Conservation (phyloP, 2,888 invertebrate genomes). For the Drosophila paracracens region DNA sequence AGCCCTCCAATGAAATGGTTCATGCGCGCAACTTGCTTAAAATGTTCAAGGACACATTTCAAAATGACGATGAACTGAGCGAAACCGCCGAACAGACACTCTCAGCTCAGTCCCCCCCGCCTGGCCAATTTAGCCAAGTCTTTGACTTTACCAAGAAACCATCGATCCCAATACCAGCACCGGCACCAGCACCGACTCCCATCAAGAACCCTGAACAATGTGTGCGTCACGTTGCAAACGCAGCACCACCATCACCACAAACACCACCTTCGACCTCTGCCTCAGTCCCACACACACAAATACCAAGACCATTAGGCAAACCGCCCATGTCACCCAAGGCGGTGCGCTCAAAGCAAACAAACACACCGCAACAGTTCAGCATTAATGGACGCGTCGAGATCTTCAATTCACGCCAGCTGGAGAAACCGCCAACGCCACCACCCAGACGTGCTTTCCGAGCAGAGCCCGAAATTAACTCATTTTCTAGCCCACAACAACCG, state of each 20-base stretch:
- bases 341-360: slow-evolving; percentile 34
- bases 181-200: slow-evolving; percentile 12
- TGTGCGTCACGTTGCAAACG: not conserved
- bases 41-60: slow-evolving; percentile 84
- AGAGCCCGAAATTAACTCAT: slow-evolving; percentile 4
- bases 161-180: slow-evolving; percentile 18
- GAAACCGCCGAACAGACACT: slow-evolving; percentile 55
- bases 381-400: slow-evolving; percentile 83
- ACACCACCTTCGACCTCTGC: slow-evolving; percentile 8
- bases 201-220: not conserved
- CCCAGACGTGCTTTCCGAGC: slow-evolving; percentile 45
- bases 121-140: slow-evolving; percentile 64
- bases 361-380: slow-evolving; percentile 73
- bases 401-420: slow-evolving; percentile 81
- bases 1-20: slow-evolving; percentile 83
- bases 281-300: slow-evolving; percentile 60
- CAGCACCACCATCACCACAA: slow-evolving; percentile 14
- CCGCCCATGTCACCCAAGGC: slow-evolving; percentile 75
- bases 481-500: slow-evolving; percentile 2
- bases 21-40: slow-evolving; percentile 82
- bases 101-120: slow-evolving; percentile 17
- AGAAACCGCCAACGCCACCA: slow-evolving; percentile 73
- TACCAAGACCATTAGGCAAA: slow-evolving; percentile 76
- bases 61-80: slow-evolving; percentile 76
- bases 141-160: slow-evolving; percentile 65